phyloP scores from a whole-genome alignment of 2,888 invertebrate genomes.

The Minunthozetes semirufus region DNA sequence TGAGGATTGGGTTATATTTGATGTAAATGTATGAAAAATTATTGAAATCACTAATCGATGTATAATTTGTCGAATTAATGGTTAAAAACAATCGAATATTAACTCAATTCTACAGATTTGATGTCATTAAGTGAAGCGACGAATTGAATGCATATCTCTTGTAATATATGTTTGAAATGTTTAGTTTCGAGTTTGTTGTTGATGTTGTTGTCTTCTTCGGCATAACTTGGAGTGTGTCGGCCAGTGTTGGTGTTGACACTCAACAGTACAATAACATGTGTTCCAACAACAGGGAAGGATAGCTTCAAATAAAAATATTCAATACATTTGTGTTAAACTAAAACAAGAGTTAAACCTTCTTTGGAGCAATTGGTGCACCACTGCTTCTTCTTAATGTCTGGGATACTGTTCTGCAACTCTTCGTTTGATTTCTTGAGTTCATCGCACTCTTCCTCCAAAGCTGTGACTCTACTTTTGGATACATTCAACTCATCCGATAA shows the following conservation, averaged over 20 bases:
- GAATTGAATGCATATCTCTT: too few species aligned
- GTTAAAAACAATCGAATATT: too few species aligned
- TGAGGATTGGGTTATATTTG: too few species aligned
- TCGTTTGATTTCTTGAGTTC: neutral
- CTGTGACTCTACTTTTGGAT: neutral
- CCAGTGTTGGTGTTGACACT: constrained; percentile 35
- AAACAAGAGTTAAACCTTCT: neutral
- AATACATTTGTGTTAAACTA: neutral
- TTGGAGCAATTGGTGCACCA: neutral
- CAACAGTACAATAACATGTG: constrained; percentile 30
- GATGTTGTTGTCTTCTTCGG: neutral
- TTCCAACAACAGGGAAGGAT: constrained; percentile 27
- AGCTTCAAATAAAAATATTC: neutral
- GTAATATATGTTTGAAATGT: neutral
- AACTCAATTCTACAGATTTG: too few species aligned
- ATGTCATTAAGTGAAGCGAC: too few species aligned
- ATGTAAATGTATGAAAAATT: too few species aligned
- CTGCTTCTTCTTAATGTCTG: neutral
- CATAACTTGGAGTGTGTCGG: constrained; percentile 44
- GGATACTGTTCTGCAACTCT: neutral
- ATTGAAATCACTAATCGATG: too few species aligned
- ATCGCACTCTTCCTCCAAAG: neutral
- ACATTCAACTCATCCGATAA: neutral
- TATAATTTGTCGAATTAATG: too few species aligned
- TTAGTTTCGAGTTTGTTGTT: neutral